Evolutionary conservation across 2,888 invertebrate species (phyloP).

Genomic region (Dolomedes plantarius): DNA sequence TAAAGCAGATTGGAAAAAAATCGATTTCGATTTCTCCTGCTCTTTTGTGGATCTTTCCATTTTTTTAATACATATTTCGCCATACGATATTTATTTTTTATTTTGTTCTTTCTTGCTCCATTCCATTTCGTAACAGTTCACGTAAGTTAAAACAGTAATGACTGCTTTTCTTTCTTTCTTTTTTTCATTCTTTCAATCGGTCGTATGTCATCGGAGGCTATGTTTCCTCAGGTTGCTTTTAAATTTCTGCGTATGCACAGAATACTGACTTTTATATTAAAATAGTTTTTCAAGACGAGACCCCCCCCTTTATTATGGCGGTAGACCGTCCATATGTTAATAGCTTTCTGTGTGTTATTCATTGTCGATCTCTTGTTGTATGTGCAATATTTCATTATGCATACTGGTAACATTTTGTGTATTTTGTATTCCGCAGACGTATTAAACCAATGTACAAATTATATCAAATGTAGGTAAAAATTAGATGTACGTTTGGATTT

Average conservation of each 20-base stretch:
- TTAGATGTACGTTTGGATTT: no score
- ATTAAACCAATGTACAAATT: no score
- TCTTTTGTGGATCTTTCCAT: slow-evolving; percentile 14
- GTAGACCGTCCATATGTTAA: no score
- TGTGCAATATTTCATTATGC: no score
- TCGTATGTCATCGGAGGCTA: background rate
- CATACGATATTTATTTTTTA: slow-evolving; percentile 11
- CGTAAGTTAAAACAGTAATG: slow-evolving; percentile 3
- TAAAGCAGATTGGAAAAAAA: slow-evolving; percentile 56
- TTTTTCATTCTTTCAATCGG: background rate
- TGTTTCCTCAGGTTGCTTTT: slow-evolving; percentile 2
- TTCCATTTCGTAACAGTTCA: background rate
- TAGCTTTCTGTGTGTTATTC: no score
- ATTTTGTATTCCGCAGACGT: no score
- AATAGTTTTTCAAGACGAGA: no score
- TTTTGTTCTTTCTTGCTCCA: slow-evolving; percentile 21
- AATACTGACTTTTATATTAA: no score
- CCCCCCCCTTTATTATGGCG: no score
- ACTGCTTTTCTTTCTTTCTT: background rate
- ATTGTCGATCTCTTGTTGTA: no score
- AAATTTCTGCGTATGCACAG: slow-evolving; percentile 19
- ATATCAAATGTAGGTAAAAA: no score
- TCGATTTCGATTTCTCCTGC: slow-evolving; percentile 32
- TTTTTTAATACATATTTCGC: slow-evolving; percentile 16
- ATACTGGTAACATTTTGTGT: no score